Evolutionary conservation across 2,888 invertebrate genomes (phyloP), one percentile per base, ranked within the genome.

Genomic region (Parapristionchus giblindavisi): DNA sequence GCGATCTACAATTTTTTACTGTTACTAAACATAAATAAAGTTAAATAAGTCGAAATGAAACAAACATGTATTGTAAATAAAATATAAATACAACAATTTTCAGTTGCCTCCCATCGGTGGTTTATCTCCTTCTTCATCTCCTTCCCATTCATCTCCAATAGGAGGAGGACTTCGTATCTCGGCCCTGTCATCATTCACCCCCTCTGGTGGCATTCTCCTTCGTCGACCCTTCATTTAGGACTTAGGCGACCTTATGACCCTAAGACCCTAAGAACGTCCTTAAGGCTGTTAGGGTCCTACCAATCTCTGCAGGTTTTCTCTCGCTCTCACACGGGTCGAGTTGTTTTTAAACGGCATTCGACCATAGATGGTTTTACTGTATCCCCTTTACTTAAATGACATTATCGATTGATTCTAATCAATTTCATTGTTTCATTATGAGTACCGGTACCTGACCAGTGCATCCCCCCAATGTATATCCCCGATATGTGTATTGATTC

Each of bases 141-240:
- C 66, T 6, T 36, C 48, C 32, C 66, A 66, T 38, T 43, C 48
- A 2, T 24, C 14, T 2, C n/a, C n/a, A n/a, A 8, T 8, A 60
- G 48, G 48, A 17, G 24, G 8, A n/a, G 48, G 66, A 32, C 66
- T 66, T 6, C n/a, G 40, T 11, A 29, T n/a, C 17, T 17, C 32
- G 6, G 14, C 48, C 29, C 38, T 51, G 11, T 51, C 48, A 4
- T 66, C 66, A 2, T 66, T 66, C 32, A 36, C 40, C 32, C 66
- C 66, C 14, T 48, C 66, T 21, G 66, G 66, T 17, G 66, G 66
- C 27, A 66, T 66, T n/a, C 17, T 66, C 17, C 66, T 66, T 32
- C 43, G 66, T 32, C 66, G 66, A 24, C 63, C 63, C 1, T 63
- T 38, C 24, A 14, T 48, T 14, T 48, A 48, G 48, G 48, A n/a